phyloP scores from a whole-genome alignment of 1,140 invertebrate species.

The Nasonia giraulti region DNA sequence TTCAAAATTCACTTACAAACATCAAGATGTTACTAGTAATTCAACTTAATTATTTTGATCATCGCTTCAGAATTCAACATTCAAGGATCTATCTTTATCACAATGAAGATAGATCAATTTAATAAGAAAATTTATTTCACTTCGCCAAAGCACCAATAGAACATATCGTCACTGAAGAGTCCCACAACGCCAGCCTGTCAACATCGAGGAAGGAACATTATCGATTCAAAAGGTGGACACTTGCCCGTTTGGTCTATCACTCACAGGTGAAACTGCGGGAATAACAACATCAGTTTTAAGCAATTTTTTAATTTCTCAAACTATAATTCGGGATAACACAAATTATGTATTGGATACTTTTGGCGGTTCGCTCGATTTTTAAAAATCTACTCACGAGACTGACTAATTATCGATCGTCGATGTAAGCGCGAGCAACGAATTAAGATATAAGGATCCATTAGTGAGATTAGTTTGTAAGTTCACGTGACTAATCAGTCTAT shows the following conservation, averaged over 20 bases:
- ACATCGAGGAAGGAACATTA: neutral
- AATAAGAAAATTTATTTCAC: neutral
- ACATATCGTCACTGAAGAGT: neutral
- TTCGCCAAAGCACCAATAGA: neutral
- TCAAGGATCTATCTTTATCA: neutral
- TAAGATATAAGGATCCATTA: conserved; percentile 31
- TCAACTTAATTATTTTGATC: no score
- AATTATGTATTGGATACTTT: neutral
- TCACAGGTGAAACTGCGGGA: conserved; percentile 13
- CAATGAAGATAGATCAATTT: neutral
- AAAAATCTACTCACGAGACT: conserved; percentile 14
- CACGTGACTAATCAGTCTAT: neutral
- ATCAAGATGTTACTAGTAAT: neutral
- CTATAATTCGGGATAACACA: neutral
- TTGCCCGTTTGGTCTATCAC: neutral
- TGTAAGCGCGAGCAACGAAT: conserved; percentile 1
- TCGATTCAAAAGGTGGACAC: neutral
- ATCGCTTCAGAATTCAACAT: neutral
- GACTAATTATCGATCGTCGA: conserved; percentile 30
- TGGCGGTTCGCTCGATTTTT: conserved; percentile 47
- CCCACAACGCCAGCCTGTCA: neutral
- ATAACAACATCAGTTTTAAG: neutral
- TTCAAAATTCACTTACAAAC: neutral
- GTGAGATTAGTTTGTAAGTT: conserved; percentile 42
- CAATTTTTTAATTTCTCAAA: neutral